Evolutionary conservation across 53 echinoderm and acorn worm species (phyloP).

Genomic region (Luidia sarsii): DNA sequence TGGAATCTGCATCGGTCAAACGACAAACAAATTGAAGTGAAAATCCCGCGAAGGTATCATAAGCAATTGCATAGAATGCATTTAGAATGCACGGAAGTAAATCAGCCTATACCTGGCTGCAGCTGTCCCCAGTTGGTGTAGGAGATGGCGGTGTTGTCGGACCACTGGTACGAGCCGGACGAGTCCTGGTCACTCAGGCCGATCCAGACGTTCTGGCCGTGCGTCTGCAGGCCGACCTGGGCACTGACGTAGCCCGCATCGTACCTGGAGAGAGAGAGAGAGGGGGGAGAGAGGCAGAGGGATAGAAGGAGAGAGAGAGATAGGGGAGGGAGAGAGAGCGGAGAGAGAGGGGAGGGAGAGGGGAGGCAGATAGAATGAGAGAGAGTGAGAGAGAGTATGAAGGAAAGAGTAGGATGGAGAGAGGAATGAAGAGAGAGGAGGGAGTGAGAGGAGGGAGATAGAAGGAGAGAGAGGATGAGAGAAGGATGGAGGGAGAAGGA

Average conservation of each 20-base stretch:
- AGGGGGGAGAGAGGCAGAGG: not conserved
- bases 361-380: too few species aligned
- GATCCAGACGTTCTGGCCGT: slow-evolving; percentile 20
- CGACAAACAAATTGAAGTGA: too few species aligned
- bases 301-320: not conserved
- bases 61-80: too few species aligned
- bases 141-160: slow-evolving; percentile 24
- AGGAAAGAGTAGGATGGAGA: not conserved
- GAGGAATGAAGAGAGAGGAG: too few species aligned
- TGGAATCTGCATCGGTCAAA: slow-evolving; percentile 3
- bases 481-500: too few species aligned
- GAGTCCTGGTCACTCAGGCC: slow-evolving; percentile 19
- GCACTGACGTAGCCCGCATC: slow-evolving; percentile 41
- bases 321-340: not conserved
- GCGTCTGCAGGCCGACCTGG: slow-evolving; percentile 45
- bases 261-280: not conserved
- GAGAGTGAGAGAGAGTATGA: too few species aligned
- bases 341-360: too few species aligned
- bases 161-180: slow-evolving; percentile 49
- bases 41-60: too few species aligned
- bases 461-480: too few species aligned
- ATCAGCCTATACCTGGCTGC: slow-evolving; percentile 42
- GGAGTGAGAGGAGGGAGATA: too few species aligned
- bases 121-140: slow-evolving; percentile 54
- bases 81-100: too few species aligned